These are phyloP conservation scores for Hylaeus anthracinus DNA, from an alignment of 1,140 invertebrate genomes.

Conservation along the genomic window DNA sequence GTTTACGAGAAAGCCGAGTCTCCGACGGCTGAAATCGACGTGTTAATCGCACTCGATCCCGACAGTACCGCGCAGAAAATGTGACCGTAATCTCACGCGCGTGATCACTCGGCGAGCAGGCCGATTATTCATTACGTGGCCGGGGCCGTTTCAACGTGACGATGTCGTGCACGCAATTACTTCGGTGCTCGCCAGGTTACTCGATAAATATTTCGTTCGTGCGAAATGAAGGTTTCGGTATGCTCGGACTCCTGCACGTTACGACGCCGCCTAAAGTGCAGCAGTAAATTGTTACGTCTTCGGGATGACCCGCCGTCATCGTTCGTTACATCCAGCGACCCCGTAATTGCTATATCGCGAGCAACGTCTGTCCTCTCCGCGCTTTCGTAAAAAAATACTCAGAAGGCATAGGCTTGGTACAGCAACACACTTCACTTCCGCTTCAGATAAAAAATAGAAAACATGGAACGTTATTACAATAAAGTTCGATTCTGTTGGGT, in stretches of 20 bases:
- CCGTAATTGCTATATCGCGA: slow-evolving; percentile 50
- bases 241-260: slow-evolving; percentile 16
- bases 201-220: slow-evolving; percentile 62
- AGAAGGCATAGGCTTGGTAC: no score
- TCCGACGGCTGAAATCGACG: slow-evolving; percentile 38
- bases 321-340: slow-evolving; percentile 36
- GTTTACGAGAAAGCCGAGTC: slow-evolving; percentile 16
- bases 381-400: no score
- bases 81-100: slow-evolving; percentile 54
- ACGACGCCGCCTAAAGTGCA: slow-evolving; percentile 32
- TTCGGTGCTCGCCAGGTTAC: slow-evolving; percentile 20
- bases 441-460: no score
- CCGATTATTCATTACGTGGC: slow-evolving; percentile 57
- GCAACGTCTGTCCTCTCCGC: neutral
- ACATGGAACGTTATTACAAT: no score
- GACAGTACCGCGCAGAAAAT: slow-evolving; percentile 50
- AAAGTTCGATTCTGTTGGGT: no score
- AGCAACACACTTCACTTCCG: no score
- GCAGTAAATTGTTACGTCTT: slow-evolving; percentile 35
- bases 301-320: slow-evolving; percentile 47
- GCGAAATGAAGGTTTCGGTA: slow-evolving; percentile 46
- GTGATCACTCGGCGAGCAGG: slow-evolving; percentile 50
- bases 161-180: slow-evolving; percentile 62
- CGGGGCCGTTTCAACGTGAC: slow-evolving; percentile 39
- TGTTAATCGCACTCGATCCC: slow-evolving; percentile 53